Base-by-base conservation (phyloP, 2,797 vertebrate species). In the Lemur catta region DNA sequence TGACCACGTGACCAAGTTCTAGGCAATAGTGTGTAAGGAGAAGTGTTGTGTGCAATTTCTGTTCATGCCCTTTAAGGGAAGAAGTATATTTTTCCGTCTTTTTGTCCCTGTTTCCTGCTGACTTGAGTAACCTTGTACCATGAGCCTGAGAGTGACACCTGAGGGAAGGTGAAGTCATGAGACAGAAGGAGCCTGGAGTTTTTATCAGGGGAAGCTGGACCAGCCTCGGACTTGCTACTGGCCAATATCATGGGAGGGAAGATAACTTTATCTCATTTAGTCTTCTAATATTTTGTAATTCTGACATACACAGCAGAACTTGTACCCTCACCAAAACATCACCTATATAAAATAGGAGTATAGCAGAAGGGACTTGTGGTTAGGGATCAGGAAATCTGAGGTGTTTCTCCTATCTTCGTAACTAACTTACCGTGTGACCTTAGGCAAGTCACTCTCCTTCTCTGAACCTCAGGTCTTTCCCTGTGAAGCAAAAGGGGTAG, bases 251-350 rank as follows among this genome's bases (percentile, higher is more conserved):
- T 26, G 18, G 20, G 52, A 52, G 6, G 18, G 7, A 67, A 88
- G 18, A 71, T 14, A 81, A 38, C 33, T 28, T 38, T 41, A 55
- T 35, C 15, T 46, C 33, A 1, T 75, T 46, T 43, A 59, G 55
- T 41, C n/a, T 33, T 89, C n/a, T 78, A 13, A 84, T 90, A 82
- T 67, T 93, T 93, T 82, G 12, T 11, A 26, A 38, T 67, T 86
- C 26, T 82, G 52, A 46, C 69, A 55, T 33, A 52, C 1, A 17
- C 20, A 91, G 35, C 1, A 55, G 10, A 38, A 67, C 4, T 26
- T 10, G 15, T 14, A 71, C 1, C 22, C 7, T 84, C 33, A 81
- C 26, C 8, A 69, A 61, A 69, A 69, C 55, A 61, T 28, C 52
- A 76, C 30, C 38, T 41, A 12, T 35, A 1, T 52, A 63, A 72